phyloP scores from a whole-genome alignment of 2,888 invertebrate species.

The Lacanobia wlatinum region DNA sequence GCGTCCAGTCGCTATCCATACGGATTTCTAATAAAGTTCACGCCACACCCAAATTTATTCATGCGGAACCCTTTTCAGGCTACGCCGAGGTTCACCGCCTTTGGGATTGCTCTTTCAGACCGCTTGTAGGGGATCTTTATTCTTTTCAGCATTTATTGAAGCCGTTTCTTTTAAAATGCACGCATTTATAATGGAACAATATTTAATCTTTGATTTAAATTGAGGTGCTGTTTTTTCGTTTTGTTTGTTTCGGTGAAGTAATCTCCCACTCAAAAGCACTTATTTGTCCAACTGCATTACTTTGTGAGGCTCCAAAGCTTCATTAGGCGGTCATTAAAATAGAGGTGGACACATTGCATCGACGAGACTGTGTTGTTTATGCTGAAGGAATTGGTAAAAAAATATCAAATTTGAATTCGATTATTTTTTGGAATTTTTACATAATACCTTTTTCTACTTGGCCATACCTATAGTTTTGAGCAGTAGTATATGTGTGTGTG shows the following conservation, averaged over 20 bases:
- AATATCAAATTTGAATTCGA: too few species aligned
- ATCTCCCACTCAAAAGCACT: too few species aligned
- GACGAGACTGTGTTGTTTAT: too few species aligned
- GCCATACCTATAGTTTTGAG: too few species aligned
- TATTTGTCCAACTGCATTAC: too few species aligned
- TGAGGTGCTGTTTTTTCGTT: not conserved
- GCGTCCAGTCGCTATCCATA: constrained; percentile 20
- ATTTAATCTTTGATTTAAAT: constrained; percentile 3
- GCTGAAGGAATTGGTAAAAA: too few species aligned
- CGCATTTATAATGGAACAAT: constrained; percentile 8
- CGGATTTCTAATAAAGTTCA: constrained; percentile 51
- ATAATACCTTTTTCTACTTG: too few species aligned
- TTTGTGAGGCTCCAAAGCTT: too few species aligned
- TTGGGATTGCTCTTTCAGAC: constrained; percentile 56
- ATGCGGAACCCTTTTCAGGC: constrained; percentile 56
- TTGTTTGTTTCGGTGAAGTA: not conserved
- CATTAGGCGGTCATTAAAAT: too few species aligned
- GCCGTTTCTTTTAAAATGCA: constrained; percentile 19
- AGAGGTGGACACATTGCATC: too few species aligned
- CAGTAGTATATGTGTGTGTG: too few species aligned
- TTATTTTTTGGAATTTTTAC: too few species aligned
- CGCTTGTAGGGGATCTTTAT: constrained; percentile 48
- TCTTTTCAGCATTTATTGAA: constrained; percentile 39
- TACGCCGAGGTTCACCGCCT: constrained; percentile 52
- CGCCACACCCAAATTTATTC: constrained; percentile 49